Evolutionary conservation across 2,113 vertebrate genomes (phyloP).

Genomic region (Neolamprologus hecqui): DNA sequence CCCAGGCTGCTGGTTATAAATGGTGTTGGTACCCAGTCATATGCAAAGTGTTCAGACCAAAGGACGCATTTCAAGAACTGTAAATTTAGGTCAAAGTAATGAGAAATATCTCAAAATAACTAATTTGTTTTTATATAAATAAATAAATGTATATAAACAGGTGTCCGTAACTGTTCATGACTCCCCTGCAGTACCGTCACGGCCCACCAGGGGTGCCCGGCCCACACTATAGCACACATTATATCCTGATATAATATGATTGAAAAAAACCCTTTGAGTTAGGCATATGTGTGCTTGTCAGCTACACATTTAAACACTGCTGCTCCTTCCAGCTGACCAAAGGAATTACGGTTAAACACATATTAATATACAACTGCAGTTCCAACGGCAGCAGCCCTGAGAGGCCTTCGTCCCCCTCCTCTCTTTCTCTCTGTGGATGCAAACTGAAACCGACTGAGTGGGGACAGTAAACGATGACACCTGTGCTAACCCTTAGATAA

Average conservation of each 20-base stretch:
- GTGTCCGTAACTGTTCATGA: not conserved
- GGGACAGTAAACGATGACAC: not conserved
- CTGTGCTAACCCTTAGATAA: not conserved
- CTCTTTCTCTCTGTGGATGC: not conserved
- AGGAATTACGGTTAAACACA: fast-evolving
- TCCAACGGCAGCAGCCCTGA: not conserved
- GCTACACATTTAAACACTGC: not conserved
- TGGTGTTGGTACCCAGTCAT: not conserved
- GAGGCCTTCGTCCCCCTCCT: fast-evolving
- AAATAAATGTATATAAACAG: not conserved
- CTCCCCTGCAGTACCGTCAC: not conserved
- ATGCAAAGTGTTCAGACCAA: not conserved
- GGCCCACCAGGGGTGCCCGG: not conserved
- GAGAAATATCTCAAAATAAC: not conserved
- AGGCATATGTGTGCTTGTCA: not conserved
- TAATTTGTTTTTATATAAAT: not conserved
- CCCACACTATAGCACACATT: not conserved
- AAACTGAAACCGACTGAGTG: not conserved
- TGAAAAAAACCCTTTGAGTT: not conserved
- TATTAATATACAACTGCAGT: not conserved
- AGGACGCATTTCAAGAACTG: not conserved
- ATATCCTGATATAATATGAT: not conserved
- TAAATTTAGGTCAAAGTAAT: not conserved
- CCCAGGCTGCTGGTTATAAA: not conserved
- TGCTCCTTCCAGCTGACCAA: not conserved